Base-by-base conservation (phyloP, 2,797 vertebrate species). In the Nyctalus aviator region DNA sequence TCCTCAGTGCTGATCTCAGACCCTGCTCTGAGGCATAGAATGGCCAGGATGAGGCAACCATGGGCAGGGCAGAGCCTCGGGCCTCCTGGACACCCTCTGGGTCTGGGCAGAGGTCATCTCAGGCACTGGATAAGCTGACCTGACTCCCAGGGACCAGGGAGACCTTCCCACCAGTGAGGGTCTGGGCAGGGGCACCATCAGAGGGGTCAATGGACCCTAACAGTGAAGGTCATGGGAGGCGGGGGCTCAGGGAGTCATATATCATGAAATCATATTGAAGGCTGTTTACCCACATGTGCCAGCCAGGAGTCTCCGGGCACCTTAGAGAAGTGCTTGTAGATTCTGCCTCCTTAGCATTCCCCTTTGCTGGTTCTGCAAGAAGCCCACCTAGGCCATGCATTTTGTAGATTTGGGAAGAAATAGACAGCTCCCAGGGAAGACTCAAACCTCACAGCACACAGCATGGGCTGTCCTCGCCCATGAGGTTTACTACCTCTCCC, bases 311-410 rank as follows among this genome's bases (percentile, higher is more conserved):
- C 50, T 69, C 37, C 0, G 1, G 18, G 53, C 37, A 2, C 76
- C n/a, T 77, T 48, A 5, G 48, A 59, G 48, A 35, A 21, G 21
- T 3, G 23, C 32, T 57, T 12, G 5, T 8, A 3, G 13, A 27
- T 25, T 30, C 37, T 0, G 8, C 2, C 27, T 32, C 3, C n/a
- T 59, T 18, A 2, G 37, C 8, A 1, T 6, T 5, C 0, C 1
- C 37, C n/a, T 55, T 37, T 3, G 21, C 66, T 6, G 3, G 41
- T 50, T 46, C 30, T 6, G 1, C 6, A 0, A 9, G 77, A 35
- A 30, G 17, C 25, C 48, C 69, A 48, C n/a, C 20, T 1, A 3
- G 1, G 2, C 0, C 21, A 4, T 4, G 27, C n/a, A 3, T 15
- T 41, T 17, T 57, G 3, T 30, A 57, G 72, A 64, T 78, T 27